phyloP scores from a whole-genome alignment of 2,113 vertebrate species.

The Mugil cephalus region DNA sequence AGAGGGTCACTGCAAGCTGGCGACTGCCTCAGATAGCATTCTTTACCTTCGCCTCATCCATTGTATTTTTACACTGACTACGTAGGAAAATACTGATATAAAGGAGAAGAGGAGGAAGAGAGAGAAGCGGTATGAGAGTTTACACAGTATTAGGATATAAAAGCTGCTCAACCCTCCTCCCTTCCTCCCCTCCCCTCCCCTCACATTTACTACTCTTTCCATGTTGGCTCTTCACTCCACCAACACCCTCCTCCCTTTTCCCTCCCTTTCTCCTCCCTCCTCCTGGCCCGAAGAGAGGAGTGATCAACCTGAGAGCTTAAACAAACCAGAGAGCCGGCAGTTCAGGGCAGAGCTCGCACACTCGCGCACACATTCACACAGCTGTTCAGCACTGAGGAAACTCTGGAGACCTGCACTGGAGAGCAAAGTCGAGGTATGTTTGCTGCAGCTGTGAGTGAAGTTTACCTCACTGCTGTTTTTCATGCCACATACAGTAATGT shows the following conservation, averaged over 20 bases:
- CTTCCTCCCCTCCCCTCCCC: slow-evolving; percentile 39
- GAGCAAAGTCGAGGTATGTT: slow-evolving; percentile 64
- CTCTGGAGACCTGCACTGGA: slow-evolving; percentile 17
- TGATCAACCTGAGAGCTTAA: slow-evolving; percentile 81
- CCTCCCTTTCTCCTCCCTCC: slow-evolving; percentile 73
- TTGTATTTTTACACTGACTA: too few relatives aligned
- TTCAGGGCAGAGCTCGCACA: slow-evolving; percentile 56
- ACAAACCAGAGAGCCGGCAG: slow-evolving; percentile 72
- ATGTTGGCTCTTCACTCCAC: slow-evolving; percentile 48
- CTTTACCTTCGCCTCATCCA: not conserved
- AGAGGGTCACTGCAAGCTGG: too few relatives aligned
- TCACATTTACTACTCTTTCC: slow-evolving; percentile 62
- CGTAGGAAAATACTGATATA: slow-evolving; percentile 2
- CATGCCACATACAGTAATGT: slow-evolving; percentile 23
- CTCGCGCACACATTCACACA: slow-evolving; percentile 33
- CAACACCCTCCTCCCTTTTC: slow-evolving; percentile 52
- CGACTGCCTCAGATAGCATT: not conserved
- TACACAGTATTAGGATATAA: slow-evolving; percentile 53
- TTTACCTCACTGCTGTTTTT: slow-evolving; percentile 58
- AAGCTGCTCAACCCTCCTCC: slow-evolving; percentile 28
- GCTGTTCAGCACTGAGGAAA: slow-evolving; percentile 49
- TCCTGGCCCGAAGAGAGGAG: slow-evolving; percentile 63
- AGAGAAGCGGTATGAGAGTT: slow-evolving; percentile 42
- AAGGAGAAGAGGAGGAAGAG: slow-evolving; percentile 9
- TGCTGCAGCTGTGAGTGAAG: slow-evolving; percentile 40